Base-by-base conservation (phyloP, 2,797 vertebrate species). In the Cuculus canorus region DNA sequence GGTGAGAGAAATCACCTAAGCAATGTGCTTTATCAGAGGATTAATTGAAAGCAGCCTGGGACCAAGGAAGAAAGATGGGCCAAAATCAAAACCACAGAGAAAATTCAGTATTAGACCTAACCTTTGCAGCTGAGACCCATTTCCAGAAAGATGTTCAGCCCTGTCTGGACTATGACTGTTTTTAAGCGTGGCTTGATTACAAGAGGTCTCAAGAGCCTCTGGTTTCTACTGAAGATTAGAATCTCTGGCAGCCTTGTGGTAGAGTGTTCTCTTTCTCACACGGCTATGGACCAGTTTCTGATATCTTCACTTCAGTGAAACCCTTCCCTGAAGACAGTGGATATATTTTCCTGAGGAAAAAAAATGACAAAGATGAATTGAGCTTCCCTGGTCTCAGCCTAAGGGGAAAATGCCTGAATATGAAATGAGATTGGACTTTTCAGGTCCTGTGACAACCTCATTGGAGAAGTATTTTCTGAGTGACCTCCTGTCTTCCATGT, bases 161-260 rank as follows among this genome's bases (percentile, higher is more conserved):
- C 88, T 95, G 90, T 87, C 80, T 92, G 80, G 77, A 92, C 66
- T 32, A 69, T 28, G 77, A 82, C 68, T 85, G 35, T 81, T 88
- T 82, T 84, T 86, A 88, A 92, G 39, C 60, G 35, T 50, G 88
- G 80, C n/a, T 88, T 92, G 86, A 89, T 75, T 90, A 63, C 0
- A 0, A 85, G 76, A 96, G 86, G 71, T 87, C 90, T 95, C 88
- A 60, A 54, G 86, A 95, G 88, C 85, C 85, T 84, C 82, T 92
- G 75, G 22, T 95, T 96, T 88, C 75, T 82, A 94, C 88, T 85
- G 90, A 91, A 85, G 75, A 88, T 77, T 86, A 92, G 90, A 78
- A 71, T 80, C 70, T 95, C 90, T 94, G 92, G 88, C 73, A 96
- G 85, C 82, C 88, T 82, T 92, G 81, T 70, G 81, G 94, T 93